Conservation (phyloP, 2,888 invertebrate species). For the Dryobota labecula region DNA sequence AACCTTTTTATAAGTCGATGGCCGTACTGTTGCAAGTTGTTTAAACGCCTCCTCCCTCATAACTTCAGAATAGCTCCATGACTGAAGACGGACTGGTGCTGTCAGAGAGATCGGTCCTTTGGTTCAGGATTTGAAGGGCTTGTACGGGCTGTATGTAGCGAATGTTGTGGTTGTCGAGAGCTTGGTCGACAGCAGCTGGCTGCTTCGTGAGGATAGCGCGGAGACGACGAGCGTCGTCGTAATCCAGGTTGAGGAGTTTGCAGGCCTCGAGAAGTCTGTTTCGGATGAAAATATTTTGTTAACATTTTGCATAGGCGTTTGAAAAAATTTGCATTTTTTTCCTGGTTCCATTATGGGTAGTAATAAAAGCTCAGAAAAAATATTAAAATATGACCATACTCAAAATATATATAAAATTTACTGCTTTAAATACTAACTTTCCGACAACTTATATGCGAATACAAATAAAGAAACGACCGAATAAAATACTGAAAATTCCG, state of each 20-base stretch:
- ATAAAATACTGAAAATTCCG: no score
- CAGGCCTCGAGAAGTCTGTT: constrained; percentile 94
- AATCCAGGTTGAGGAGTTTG: constrained; percentile 93
- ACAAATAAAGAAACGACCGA: no score
- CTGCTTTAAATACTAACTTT: no score
- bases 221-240: constrained; percentile 94
- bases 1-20: constrained; percentile 18
- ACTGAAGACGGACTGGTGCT: constrained; percentile 77
- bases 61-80: constrained; percentile 85
- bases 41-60: constrained; percentile 80
- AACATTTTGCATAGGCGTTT: not conserved
- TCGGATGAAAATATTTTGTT: constrained; percentile 55
- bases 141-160: constrained; percentile 70
- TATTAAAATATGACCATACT: no score
- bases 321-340: no score
- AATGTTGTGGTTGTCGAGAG: constrained; percentile 66
- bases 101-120: constrained; percentile 83
- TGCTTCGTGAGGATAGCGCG: constrained; percentile 91
- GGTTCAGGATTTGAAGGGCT: constrained; percentile 80
- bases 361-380: no score
- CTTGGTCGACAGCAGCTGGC: constrained; percentile 53
- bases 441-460: no score
- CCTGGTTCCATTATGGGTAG: no score
- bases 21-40: constrained; percentile 34
- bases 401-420: no score